phyloP scores from a whole-genome alignment of 2,888 invertebrate genomes.

The Liposcelis brunnea region DNA sequence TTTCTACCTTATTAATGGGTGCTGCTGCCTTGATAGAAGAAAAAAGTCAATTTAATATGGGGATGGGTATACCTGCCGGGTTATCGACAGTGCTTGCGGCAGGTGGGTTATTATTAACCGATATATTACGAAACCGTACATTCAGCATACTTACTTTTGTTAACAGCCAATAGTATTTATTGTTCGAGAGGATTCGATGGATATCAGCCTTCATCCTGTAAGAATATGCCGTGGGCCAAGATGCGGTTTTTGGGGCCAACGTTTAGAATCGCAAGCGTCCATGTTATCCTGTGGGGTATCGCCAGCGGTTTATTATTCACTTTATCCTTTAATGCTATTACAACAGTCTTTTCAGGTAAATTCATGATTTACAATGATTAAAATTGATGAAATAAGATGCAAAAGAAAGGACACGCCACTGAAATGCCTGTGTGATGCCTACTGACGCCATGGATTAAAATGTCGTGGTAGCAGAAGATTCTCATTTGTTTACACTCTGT shows the following conservation, averaged over 20 bases:
- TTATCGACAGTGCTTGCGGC: constrained; percentile 39
- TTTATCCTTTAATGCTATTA: constrained; percentile 34
- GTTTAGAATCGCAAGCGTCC: constrained; percentile 22
- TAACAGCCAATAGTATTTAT: constrained; percentile 39
- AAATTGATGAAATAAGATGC: too few species aligned
- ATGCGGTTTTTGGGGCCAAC: constrained; percentile 25
- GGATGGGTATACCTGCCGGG: constrained; percentile 41
- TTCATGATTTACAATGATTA: too few species aligned
- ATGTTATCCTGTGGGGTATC: constrained; percentile 33
- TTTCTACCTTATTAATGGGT: constrained; percentile 43
- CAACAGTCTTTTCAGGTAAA: constrained; percentile 26
- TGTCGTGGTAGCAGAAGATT: too few species aligned
- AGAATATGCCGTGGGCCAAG: constrained; percentile 20
- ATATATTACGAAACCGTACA: neutral
- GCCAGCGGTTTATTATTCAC: constrained; percentile 35
- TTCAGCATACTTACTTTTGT: constrained; percentile 5
- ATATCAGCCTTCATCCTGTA: constrained; percentile 23
- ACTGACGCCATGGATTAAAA: too few species aligned
- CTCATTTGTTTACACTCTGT: too few species aligned
- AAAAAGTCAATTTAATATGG: constrained; percentile 39
- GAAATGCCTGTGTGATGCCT: too few species aligned
- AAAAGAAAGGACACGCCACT: too few species aligned
- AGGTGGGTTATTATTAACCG: constrained; percentile 25
- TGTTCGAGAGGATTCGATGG: constrained; percentile 32
- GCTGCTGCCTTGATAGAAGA: constrained; percentile 44